Base-by-base conservation (phyloP, 2,797 vertebrate species). In the Anas georgica region DNA sequence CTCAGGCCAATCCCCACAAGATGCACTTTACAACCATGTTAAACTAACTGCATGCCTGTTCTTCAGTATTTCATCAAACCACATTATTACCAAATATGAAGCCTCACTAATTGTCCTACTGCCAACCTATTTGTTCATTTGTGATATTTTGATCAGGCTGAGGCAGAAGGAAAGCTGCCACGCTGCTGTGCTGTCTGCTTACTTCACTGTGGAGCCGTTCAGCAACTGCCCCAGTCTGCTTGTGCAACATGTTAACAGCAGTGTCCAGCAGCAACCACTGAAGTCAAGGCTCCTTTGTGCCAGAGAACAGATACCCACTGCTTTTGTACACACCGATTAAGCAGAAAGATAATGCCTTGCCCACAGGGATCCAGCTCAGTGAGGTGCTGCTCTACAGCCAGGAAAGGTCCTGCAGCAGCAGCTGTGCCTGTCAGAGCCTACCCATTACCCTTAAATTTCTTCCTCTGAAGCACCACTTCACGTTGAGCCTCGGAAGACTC, bases 1-100 rank as follows among this genome's bases (percentile, higher is more conserved):
- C 88, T 93, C 81, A 90, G 18, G 48, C 68, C 95, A 91, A 88
- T 60, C 68, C 70, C 60, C 67, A 82, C 48, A 72, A 79, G 60
- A 91, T 2, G 9, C 41, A 68, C 23, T 50, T 90, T 78, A 76
- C 63, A 92, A 88, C 62, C 85, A 67, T 0, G 0, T 7, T 81
- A 50, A 87, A 68, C 18, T 68, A 59, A 64, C 56, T 58, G 29
- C 23, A 72, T 14, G 68, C 31, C 45, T 81, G 8, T 26, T 82
- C 70, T 76, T 67, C 81, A 84, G 7, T 76, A 84, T n/a, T 54
- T 86, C 86, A 84, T 55, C 85, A 79, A 84, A 59, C 22, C 46
- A 39, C 18, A 15, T 82, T 26, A 84, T 23, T 80, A 64, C 60
- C 72, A 88, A 84, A 84, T n/a, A 60, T 2, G 8, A 88, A 85